Base-by-base conservation (phyloP, 1,140 invertebrate species). In the Conus betulinus region DNA sequence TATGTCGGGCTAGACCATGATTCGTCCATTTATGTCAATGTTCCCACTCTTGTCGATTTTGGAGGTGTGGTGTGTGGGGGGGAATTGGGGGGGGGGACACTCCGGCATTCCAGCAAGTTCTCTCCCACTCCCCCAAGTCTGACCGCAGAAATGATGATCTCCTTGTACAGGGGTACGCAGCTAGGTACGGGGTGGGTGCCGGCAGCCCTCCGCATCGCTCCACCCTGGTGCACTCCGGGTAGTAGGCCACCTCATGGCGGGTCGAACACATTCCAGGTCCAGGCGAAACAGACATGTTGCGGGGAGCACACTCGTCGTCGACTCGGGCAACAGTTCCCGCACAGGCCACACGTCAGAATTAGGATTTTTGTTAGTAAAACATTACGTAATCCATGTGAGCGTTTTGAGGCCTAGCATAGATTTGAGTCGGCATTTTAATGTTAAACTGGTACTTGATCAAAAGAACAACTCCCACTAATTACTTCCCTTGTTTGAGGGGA, bases 301-400 rank as follows among this genome's bases (percentile, higher is more conserved):
- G 88, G 15, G 92, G 92, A 8, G 90, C 90, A 86, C 92, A 93
- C 3, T 89, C 83, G 87, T 93, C 92, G n/a, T n/a, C 85, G 91
- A 89, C 55, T n/a, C 20, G 3, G 92, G 91, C 76, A 93, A 60
- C 20, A 83, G 27, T 4, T 39, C 71, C 17, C 51, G 76, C n/a
- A 52, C 78, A n/a, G n/a, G n/a, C n/a, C 52, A 51, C 17, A 71
- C 17, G 10, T 4, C 60, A 63, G 1, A 63, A 63, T 25, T 79
- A 39, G 25, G 76, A 79, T n/a, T 13, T 79, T 39, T 39, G 39
- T 3, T 39, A n/a, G 39, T 39, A 39, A 39, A 39, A 39, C 39
- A 39, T n/a, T 3, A 39, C 3, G 39, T 1, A 39, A 39, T 39
- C 39, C 39, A 39, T 3, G 39, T 39, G 3, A 39, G 39, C 39